Evolutionary conservation across 2,113 vertebrate species (phyloP), one percentile per base, ranked within the genome.

Genomic region (Phasianus colchicus): DNA sequence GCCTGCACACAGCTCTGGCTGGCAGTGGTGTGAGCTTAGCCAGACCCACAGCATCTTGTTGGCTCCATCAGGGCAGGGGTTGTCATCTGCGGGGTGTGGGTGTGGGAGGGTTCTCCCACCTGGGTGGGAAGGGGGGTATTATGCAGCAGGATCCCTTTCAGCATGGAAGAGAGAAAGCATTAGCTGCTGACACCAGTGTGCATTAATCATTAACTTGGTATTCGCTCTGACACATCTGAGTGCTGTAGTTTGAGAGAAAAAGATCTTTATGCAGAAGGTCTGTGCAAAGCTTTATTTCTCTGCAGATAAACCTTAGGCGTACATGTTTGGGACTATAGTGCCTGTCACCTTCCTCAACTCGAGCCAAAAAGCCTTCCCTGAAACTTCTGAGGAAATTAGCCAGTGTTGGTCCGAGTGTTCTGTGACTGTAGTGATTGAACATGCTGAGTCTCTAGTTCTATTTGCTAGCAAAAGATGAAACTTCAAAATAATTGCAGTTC

Each of bases 201-300:
- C 73, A 20, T 94, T 93, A 94, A 93, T 91, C 63, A 95, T 92
- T 95, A 93, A 91, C 95, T 73, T 43, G 22, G 48, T 90, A 27
- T 74, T 88, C 72, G 66, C 66, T 63, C 29, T 52, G 70, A 60
- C 73, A 69, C 25, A 6, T 13, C 55, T 58, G 89, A 93, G 63
- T 52, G 47, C 50, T 81, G 5, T 66, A 42, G 60, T 42, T 96
- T n/a, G 86, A 83, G 58, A 9, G 69, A 81, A 90, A 82, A 40
- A 61, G 19, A 14, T 63, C 45, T 79, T 76, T 42, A 17, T 83
- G 86, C 25, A 47, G 34, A 65, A 58, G 40, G 13, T 47, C 16
- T 67, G 1, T 14, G 32, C 67, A 34, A 43, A 72, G 47, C 1
- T 1, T 69, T 79, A 7, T 54, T 91, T 60, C 60, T 88, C 38